These are phyloP conservation scores for Rhinella marina DNA, from an alignment of 2,797 vertebrate species.

Conservation along the genomic window DNA sequence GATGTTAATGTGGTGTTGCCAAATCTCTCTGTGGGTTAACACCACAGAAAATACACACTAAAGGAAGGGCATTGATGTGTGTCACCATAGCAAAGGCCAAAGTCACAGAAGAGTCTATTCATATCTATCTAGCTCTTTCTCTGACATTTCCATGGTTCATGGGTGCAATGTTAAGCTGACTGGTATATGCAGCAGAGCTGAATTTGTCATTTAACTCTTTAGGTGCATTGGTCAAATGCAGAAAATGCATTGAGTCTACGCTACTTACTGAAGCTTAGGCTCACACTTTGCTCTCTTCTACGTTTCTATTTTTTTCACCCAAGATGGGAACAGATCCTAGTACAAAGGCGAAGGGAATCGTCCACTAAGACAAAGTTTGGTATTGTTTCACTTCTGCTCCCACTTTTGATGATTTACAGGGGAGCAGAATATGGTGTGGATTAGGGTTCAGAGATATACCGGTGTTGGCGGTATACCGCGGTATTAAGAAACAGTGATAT, in stretches of 20 bases:
- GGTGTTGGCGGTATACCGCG: too few species aligned
- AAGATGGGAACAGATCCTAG: too few species aligned
- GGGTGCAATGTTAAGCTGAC: not conserved
- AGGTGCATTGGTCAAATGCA: not conserved
- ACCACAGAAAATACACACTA: conserved; percentile 41
- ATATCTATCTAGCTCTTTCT: not conserved
- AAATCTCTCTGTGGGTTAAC: conserved; percentile 42
- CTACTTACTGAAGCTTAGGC: too few species aligned
- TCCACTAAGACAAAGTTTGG: too few species aligned
- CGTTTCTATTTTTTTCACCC: not conserved
- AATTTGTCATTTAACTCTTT: not conserved
- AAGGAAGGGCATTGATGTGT: conserved; percentile 24
- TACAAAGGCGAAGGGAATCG: too few species aligned
- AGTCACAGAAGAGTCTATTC: conserved; percentile 5
- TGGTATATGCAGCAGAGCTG: not conserved
- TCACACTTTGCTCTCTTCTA: too few species aligned
- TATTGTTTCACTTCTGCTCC: too few species aligned
- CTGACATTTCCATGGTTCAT: not conserved
- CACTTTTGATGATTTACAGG: not conserved
- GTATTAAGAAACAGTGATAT: too few species aligned
- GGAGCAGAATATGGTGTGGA: not conserved
- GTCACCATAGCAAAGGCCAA: not conserved
- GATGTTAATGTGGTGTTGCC: conserved; percentile 57
- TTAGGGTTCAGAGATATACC: too few species aligned
- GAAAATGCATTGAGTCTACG: not conserved